These are phyloP conservation scores for Passerculus sandwichensis DNA, from an alignment of 2,797 vertebrate genomes.

Conservation along the genomic window DNA sequence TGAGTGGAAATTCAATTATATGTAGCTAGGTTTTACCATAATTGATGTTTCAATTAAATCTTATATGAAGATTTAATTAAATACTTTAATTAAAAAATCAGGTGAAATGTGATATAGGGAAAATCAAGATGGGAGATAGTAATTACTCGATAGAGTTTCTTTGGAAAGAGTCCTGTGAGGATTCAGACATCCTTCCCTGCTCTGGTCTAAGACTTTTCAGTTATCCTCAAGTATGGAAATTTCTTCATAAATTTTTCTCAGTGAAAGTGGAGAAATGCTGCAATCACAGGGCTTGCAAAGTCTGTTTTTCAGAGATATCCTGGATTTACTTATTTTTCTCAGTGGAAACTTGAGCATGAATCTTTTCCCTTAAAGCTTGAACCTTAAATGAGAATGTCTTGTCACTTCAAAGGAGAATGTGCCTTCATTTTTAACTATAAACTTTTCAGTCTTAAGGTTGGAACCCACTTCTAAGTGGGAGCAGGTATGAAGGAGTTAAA, in stretches of 20 bases:
- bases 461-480: not conserved
- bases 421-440: not conserved
- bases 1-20: slow-evolving; percentile 4
- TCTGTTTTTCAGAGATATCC: not conserved
- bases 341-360: not conserved
- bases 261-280: not conserved
- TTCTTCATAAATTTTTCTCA: not conserved
- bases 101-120: not conserved
- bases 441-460: not conserved
- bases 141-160: not conserved
- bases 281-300: not conserved
- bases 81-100: slow-evolving; percentile 15
- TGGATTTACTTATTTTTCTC: not conserved
- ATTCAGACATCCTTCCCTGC: not conserved
- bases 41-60: slow-evolving; percentile 28
- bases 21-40: not conserved
- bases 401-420: not conserved
- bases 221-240: not conserved
- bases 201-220: not conserved
- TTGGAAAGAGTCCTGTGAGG: not conserved
- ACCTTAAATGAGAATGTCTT: not conserved
- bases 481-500: not conserved
- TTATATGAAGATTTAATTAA: slow-evolving; percentile 42
- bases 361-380: not conserved
- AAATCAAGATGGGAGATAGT: not conserved